Conservation (phyloP, 2,797 vertebrate species). For the Sebastes kiyomatsui region DNA sequence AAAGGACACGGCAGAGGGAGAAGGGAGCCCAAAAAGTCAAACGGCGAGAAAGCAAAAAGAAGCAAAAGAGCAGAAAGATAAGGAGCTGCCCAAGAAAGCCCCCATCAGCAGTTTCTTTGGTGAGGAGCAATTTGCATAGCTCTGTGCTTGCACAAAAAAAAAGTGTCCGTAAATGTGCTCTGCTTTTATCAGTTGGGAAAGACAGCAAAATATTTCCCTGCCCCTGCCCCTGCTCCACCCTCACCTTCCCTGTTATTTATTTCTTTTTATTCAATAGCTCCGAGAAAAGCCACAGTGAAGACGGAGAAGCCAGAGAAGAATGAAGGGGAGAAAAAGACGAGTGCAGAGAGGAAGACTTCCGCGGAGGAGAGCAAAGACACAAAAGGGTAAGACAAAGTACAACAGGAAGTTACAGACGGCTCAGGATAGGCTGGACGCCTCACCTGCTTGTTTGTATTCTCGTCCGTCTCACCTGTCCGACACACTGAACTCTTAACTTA, state of each 20-base stretch:
- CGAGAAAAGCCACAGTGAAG: slow-evolving; percentile 82
- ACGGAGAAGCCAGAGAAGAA: slow-evolving; percentile 68
- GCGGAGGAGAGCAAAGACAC: slow-evolving; percentile 62
- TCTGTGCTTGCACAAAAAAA: slow-evolving; percentile 53
- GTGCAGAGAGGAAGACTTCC: slow-evolving; percentile 45
- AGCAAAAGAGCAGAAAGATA: slow-evolving; percentile 67
- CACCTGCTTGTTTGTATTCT: neutral
- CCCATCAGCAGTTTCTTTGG: slow-evolving; percentile 89
- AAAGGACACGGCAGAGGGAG: slow-evolving; percentile 45
- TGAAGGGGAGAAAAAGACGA: slow-evolving; percentile 55
- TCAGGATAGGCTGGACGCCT: neutral
- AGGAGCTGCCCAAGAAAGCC: slow-evolving; percentile 70
- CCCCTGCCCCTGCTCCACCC: neutral
- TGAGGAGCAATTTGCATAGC: slow-evolving; percentile 76
- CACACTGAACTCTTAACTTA: neutral
- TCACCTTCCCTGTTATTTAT: slow-evolving; percentile 2
- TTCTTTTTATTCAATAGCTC: slow-evolving; percentile 69
- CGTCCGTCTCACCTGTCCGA: neutral
- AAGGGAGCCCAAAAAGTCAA: slow-evolving; percentile 62
- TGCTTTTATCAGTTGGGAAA: slow-evolving; percentile 52
- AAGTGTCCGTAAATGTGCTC: slow-evolving; percentile 45
- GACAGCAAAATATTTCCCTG: slow-evolving; percentile 28
- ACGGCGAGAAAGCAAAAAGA: slow-evolving; percentile 50
- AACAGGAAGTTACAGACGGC: neutral
- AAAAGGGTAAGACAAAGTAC: slow-evolving; percentile 39